phyloP scores from a whole-genome alignment of 2,797 vertebrate genomes.

The Botia kubotai region DNA sequence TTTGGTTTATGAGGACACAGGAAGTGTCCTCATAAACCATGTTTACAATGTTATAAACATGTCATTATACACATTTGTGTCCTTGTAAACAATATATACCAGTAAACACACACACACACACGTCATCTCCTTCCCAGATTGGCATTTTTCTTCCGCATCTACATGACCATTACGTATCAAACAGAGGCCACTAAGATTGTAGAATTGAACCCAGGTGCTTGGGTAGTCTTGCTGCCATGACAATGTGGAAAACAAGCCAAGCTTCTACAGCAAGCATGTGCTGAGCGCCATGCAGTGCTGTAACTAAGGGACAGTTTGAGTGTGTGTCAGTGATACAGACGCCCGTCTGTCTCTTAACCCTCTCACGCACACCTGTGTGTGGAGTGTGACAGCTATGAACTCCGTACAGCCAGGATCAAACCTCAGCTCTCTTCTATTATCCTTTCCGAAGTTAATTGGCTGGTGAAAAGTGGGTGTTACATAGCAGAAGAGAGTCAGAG shows the following conservation, averaged over 20 bases:
- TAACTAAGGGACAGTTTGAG: conserved; percentile 9
- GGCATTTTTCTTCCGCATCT: background rate
- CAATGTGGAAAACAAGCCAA: conserved; percentile 34
- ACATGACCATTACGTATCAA: background rate
- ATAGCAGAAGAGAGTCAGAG: background rate
- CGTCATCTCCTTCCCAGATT: background rate
- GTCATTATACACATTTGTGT: too few relatives aligned
- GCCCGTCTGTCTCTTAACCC: background rate
- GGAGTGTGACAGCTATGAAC: conserved; percentile 15
- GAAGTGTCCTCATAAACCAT: too few relatives aligned
- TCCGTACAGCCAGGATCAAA: conserved; percentile 21
- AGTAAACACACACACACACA: background rate
- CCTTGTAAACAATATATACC: too few relatives aligned
- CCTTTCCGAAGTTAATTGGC: background rate
- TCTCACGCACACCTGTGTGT: background rate
- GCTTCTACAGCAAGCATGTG: conserved; percentile 41
- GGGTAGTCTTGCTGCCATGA: conserved; percentile 37
- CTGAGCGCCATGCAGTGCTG: conserved; percentile 17
- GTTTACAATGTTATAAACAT: too few relatives aligned
- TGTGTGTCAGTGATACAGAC: background rate
- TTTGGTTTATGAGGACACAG: too few relatives aligned
- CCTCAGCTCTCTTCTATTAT: background rate
- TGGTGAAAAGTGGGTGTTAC: conserved; percentile 23
- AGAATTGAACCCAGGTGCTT: background rate
- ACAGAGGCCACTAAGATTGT: background rate